These are phyloP conservation scores for Apostichopus leukothele DNA, from an alignment of 53 echinoderm and acorn worm genomes.

Conservation along the genomic window DNA sequence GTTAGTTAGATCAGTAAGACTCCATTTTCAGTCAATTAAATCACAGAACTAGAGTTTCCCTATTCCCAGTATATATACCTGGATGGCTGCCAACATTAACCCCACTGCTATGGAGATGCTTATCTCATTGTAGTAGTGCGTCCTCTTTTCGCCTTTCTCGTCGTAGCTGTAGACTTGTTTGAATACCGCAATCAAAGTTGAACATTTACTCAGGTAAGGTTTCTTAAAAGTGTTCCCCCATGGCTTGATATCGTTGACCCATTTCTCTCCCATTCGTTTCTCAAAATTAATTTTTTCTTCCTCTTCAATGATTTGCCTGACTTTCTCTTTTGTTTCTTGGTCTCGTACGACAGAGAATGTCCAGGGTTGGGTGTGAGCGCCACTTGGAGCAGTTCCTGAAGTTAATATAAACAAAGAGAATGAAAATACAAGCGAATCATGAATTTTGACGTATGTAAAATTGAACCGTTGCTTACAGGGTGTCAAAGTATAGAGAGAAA, in stretches of 20 bases:
- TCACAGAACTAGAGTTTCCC: too few species aligned
- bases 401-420: not conserved
- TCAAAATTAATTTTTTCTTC: conserved; percentile 86
- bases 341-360: conserved; percentile 70
- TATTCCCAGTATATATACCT: conserved; percentile 47
- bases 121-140: conserved; percentile 85
- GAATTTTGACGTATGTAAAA: too few species aligned
- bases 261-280: conserved; percentile 79
- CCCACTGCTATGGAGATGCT: conserved; percentile 79
- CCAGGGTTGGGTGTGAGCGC: conserved; percentile 95
- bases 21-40: too few species aligned
- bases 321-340: conserved; percentile 59
- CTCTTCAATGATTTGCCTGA: conserved; percentile 73
- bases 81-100: conserved; percentile 73
- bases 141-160: conserved; percentile 58
- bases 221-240: conserved; percentile 63
- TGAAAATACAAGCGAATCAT: too few species aligned
- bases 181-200: conserved; percentile 78
- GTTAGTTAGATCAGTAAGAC: too few species aligned
- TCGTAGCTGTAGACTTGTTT: conserved; percentile 69
- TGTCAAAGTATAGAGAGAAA: too few species aligned
- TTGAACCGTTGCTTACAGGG: too few species aligned
- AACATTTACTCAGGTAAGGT: conserved; percentile 68
- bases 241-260: conserved; percentile 65
- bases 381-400: conserved; percentile 86